Conservation (phyloP, 1,140 invertebrate species). For the Lepidurus apus region DNA sequence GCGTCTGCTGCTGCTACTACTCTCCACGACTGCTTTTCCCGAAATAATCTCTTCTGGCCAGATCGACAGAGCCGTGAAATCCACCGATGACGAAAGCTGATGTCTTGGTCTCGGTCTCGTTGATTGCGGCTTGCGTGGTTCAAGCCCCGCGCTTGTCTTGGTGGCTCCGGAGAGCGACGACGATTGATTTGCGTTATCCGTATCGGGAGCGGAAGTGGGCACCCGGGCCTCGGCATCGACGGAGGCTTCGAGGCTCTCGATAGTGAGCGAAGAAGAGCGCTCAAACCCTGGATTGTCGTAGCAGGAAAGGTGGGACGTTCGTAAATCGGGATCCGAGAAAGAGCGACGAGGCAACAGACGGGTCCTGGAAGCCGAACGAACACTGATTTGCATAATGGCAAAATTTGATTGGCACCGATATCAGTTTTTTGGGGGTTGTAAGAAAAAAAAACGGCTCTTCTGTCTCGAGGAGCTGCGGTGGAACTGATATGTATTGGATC, state of each 20-base stretch:
- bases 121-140: background rate
- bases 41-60: background rate
- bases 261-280: background rate
- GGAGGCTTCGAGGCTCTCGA: background rate
- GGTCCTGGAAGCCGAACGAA: background rate
- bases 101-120: too few species aligned
- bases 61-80: background rate
- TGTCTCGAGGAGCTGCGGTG: background rate
- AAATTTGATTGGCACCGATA: background rate
- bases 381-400: conserved; percentile 19
- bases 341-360: background rate
- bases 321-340: background rate
- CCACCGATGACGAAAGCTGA: background rate
- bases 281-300: background rate
- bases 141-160: too few species aligned
- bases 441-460: background rate
- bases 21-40: background rate
- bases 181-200: too few species aligned
- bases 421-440: background rate
- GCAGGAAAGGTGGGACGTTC: background rate
- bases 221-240: background rate
- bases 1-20: background rate
- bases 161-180: too few species aligned
- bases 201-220: too few species aligned
- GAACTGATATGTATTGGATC: background rate